Conservation (phyloP, 2,113 vertebrate genomes). For the Mus musculus region DNA sequence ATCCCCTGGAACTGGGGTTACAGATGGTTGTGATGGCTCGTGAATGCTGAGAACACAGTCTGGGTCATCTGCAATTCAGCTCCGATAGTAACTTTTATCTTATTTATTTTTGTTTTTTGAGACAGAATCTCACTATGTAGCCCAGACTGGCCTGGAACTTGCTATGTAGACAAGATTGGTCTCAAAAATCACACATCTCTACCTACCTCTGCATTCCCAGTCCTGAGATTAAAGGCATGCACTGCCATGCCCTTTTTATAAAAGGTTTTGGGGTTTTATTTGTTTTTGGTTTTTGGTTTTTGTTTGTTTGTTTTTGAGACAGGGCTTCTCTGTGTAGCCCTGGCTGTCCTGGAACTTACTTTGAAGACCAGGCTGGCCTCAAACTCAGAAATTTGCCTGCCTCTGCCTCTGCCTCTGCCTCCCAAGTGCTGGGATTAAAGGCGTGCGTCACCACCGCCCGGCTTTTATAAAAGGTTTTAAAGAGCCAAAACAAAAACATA, state of each 20-base stretch:
- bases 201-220: too few relatives aligned
- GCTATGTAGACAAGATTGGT: neutral
- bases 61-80: neutral
- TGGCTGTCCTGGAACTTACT: neutral
- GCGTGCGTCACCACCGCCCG: neutral
- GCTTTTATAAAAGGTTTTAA: neutral
- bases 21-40: neutral
- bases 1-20: neutral
- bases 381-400: too few relatives aligned
- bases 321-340: neutral
- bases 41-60: neutral
- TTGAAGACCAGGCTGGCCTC: neutral
- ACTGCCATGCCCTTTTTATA: too few relatives aligned
- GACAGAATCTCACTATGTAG: neutral
- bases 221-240: too few relatives aligned
- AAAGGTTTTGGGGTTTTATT: neutral
- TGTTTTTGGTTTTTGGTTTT: too few relatives aligned
- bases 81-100: neutral
- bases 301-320: neutral
- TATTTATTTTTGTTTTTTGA: neutral
- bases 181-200: too few relatives aligned
- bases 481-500: neutral
- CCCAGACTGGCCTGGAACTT: neutral
- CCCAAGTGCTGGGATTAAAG: neutral
- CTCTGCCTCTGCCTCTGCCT: neutral